Evolutionary conservation across 2,113 vertebrate species (phyloP).

Genomic region (Oenanthe melanoleuca): DNA sequence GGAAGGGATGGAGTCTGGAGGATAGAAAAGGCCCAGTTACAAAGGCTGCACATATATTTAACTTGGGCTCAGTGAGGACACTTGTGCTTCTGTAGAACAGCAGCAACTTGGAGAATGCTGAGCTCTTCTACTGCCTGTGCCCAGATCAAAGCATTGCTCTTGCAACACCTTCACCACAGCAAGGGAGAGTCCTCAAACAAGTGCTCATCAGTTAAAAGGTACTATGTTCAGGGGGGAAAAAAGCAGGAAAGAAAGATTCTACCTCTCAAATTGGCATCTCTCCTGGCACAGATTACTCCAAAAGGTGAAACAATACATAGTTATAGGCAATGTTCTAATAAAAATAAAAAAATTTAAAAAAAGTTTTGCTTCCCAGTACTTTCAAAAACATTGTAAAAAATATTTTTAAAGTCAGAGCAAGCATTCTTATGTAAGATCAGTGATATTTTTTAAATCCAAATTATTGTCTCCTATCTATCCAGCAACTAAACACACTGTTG

Average conservation of each 20-base stretch:
- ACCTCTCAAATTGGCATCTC: not conserved
- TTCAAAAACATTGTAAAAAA: not conserved
- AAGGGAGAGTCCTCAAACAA: not conserved
- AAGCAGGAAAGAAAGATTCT: not conserved
- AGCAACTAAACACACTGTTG: not conserved
- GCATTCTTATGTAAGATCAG: not conserved
- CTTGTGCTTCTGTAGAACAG: not conserved
- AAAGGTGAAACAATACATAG: not conserved
- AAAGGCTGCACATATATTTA: not conserved
- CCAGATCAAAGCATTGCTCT: not conserved
- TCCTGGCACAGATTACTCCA: not conserved
- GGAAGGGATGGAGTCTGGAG: not conserved
- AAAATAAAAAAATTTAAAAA: too few species aligned
- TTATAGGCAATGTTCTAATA: not conserved
- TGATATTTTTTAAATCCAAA: not conserved
- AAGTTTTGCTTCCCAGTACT: not conserved
- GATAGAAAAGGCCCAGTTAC: not conserved
- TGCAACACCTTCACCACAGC: not conserved
- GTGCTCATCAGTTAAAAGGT: not conserved
- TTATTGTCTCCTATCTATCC: not conserved
- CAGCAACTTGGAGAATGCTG: not conserved
- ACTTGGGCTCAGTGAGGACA: not conserved
- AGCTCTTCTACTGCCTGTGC: not conserved
- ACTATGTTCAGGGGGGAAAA: fast-evolving
- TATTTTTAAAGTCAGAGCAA: not conserved